Conservation (phyloP, 2,113 vertebrate genomes). For the Gallinago jamesoni region DNA sequence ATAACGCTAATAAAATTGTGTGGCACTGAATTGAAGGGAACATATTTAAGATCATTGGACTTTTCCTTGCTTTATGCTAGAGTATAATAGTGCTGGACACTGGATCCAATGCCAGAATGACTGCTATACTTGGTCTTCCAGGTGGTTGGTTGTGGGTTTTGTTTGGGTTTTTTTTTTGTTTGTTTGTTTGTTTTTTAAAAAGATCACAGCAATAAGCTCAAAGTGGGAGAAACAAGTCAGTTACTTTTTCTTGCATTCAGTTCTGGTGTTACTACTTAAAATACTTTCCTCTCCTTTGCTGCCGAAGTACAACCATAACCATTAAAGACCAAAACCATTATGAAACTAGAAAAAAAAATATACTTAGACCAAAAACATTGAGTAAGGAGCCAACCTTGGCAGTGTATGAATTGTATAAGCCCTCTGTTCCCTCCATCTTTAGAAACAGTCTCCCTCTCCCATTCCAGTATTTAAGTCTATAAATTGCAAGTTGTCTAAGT, state of each 20-base stretch:
- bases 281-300: constrained; percentile 60
- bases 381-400: constrained; percentile 56
- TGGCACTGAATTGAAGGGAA: constrained; percentile 66
- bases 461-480: constrained; percentile 66
- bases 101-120: constrained; percentile 72
- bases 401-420: constrained; percentile 56
- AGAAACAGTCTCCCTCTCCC: constrained; percentile 53
- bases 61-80: constrained; percentile 69
- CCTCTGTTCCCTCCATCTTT: constrained; percentile 57
- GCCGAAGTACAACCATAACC: constrained; percentile 53
- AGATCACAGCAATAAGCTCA: constrained; percentile 77
- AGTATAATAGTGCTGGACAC: constrained; percentile 80
- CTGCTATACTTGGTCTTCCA: constrained; percentile 79
- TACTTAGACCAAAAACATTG: constrained; percentile 66
- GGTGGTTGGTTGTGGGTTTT: constrained; percentile 57
- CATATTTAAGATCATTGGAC: constrained; percentile 67
- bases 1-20: constrained; percentile 65
- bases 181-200: constrained; percentile 27
- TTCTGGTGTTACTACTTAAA: constrained; percentile 68
- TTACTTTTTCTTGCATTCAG: constrained; percentile 52
- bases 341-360: constrained; percentile 44
- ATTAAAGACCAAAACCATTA: constrained; percentile 68
- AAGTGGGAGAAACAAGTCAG: constrained; percentile 51
- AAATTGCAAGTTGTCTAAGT: constrained; percentile 65
- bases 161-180: too few species aligned